Evolutionary conservation across 2,888 invertebrate species (phyloP).

Genomic region (Belgica antarctica): DNA sequence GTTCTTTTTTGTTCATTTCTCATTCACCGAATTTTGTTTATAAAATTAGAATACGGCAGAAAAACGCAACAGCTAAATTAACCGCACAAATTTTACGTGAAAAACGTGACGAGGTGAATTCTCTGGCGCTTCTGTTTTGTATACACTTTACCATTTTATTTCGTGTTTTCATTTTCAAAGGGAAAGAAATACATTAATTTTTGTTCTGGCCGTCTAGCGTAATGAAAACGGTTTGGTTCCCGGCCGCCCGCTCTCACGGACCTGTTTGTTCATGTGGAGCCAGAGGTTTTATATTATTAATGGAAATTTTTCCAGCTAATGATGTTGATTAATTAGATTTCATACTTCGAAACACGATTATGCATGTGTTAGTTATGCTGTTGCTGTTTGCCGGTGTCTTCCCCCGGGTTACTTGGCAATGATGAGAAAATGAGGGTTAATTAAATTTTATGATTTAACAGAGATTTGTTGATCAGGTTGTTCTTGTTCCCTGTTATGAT

Average conservation of each 20-base stretch:
- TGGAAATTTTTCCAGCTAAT: constrained; percentile 36
- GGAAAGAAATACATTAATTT: not conserved
- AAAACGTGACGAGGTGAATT: constrained; percentile 39
- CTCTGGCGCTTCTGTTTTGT: not conserved
- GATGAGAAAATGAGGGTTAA: too few species aligned
- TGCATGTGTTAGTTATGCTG: not conserved
- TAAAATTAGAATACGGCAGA: not conserved
- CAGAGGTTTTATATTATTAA: constrained; percentile 41
- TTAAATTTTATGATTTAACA: too few species aligned
- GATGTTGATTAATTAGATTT: constrained; percentile 42
- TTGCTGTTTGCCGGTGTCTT: not conserved
- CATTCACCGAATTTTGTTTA: not conserved
- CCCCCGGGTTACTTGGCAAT: too few species aligned
- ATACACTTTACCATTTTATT: not conserved
- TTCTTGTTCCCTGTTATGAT: too few species aligned
- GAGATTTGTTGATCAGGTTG: too few species aligned
- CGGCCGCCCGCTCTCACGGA: not conserved
- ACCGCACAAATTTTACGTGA: constrained; percentile 30
- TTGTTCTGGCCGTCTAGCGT: not conserved
- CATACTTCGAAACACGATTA: not conserved
- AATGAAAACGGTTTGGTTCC: not conserved
- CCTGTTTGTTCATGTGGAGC: constrained; percentile 36
- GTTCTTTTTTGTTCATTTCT: not conserved
- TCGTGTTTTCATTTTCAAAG: too few species aligned
- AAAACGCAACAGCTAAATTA: constrained; percentile 41